phyloP scores from a whole-genome alignment of 53 echinoderm and acorn worm genomes.

The Echinarachnius parma region DNA sequence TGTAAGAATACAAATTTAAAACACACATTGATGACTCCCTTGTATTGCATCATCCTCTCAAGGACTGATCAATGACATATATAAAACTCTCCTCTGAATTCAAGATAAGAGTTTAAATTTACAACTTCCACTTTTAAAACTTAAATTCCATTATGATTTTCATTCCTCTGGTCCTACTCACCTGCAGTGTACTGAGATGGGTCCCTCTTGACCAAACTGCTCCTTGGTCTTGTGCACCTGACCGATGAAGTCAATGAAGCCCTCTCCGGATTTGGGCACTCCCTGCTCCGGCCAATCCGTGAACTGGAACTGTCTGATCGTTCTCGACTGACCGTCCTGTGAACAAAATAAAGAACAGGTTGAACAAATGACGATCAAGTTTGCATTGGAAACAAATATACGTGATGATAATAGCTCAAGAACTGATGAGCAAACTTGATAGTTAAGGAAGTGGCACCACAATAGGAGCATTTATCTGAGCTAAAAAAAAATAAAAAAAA shows the following conservation, averaged over 20 bases:
- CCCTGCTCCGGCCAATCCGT: slow-evolving; percentile 99
- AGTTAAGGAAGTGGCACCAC: neutral
- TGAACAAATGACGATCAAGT: neutral
- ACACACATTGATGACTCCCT: too few relatives aligned
- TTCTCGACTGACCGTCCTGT: slow-evolving; percentile 97
- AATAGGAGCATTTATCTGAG: too few relatives aligned
- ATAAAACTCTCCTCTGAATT: too few relatives aligned
- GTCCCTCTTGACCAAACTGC: slow-evolving; percentile 98
- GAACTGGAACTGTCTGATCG: slow-evolving; percentile 98
- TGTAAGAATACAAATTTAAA: too few relatives aligned
- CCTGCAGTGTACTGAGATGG: slow-evolving; percentile 99
- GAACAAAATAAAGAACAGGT: slow-evolving; percentile 1
- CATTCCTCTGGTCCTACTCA: slow-evolving; percentile 35
- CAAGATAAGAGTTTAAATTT: too few relatives aligned
- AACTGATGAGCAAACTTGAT: neutral
- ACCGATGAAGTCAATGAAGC: slow-evolving; percentile 99
- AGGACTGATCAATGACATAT: too few relatives aligned
- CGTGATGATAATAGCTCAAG: neutral
- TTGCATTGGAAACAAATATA: neutral
- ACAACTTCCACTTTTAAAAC: neutral
- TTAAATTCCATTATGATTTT: neutral
- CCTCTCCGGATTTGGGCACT: slow-evolving; percentile 98
- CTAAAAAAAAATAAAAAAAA: neutral
- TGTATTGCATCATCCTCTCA: too few relatives aligned
- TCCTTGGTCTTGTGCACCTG: slow-evolving; percentile 99